A percentile compares a stretch with the other conserved stretches of the same genome.
phyloP scores from a whole-genome alignment of 2,888 invertebrate genomes.

The Antitype chi region DNA sequence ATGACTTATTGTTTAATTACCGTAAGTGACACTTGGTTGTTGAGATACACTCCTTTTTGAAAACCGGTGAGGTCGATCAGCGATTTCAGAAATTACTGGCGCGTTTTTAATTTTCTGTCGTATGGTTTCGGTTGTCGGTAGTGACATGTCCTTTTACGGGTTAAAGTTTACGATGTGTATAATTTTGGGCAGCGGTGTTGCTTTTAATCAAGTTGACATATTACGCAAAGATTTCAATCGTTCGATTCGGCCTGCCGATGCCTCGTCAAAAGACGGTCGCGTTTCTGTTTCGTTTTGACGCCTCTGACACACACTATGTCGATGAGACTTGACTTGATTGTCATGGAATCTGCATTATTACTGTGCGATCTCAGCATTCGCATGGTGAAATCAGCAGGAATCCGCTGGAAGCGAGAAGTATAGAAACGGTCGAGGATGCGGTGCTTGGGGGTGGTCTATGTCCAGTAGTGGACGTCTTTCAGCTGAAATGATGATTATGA shows the following conservation, averaged over 20 bases:
- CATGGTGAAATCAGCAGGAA: too few relatives aligned
- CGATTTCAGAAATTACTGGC: conserved; percentile 43
- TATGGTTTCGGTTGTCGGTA: conserved; percentile 14
- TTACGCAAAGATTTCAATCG: not conserved
- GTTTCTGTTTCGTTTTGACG: not conserved
- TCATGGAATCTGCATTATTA: not conserved
- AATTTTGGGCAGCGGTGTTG: not conserved
- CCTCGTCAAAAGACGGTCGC: not conserved
- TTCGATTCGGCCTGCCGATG: not conserved
- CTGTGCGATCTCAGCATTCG: not conserved
- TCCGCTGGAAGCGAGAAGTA: too few relatives aligned
- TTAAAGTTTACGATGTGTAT: conserved; percentile 2
- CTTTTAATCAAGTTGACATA: conserved; percentile 23
- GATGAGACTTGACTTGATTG: not conserved
- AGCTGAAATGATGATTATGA: too few relatives aligned
- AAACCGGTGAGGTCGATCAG: conserved; percentile 52
- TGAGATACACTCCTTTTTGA: conserved; percentile 44
- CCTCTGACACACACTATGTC: not conserved
- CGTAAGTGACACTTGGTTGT: conserved; percentile 54
- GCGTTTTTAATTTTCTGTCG: conserved; percentile 35
- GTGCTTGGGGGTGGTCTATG: too few relatives aligned
- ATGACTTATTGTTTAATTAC: conserved; percentile 70
- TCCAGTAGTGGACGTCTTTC: too few relatives aligned
- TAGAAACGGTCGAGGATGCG: too few relatives aligned
- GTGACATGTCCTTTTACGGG: conserved; percentile 30